A percentile compares a stretch with the other conserved stretches of the same genome.
phyloP scores from a whole-genome alignment of 2,797 vertebrate species.

The Characodon lateralis region DNA sequence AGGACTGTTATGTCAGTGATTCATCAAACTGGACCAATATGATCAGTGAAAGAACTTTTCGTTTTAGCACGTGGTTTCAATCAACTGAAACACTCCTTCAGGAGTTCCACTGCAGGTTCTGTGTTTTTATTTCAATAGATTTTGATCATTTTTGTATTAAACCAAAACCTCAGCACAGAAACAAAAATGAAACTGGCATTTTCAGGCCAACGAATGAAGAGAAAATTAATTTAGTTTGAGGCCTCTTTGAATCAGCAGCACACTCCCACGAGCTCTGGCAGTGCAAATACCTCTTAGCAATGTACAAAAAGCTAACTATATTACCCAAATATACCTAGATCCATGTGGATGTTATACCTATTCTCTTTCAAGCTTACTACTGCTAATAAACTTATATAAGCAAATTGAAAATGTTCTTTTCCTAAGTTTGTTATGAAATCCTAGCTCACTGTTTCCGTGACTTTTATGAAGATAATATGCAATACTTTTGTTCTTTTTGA shows the following conservation, averaged over 20 bases:
- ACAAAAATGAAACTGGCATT: not conserved
- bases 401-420: not conserved
- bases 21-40: not conserved
- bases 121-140: not conserved
- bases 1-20: not conserved
- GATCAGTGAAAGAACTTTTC: not conserved
- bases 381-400: not conserved
- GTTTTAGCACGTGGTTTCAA: not conserved
- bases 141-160: not conserved
- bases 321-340: not conserved
- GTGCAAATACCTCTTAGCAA: conserved; percentile 3
- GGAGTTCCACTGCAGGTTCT: not conserved
- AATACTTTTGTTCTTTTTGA: not conserved
- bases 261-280: not conserved
- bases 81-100: not conserved
- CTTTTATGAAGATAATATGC: not conserved
- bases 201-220: conserved; percentile 1
- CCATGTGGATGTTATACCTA: not conserved
- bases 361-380: not conserved
- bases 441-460: not conserved
- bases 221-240: conserved; percentile 3
- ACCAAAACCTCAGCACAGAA: not conserved
- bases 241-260: not conserved
- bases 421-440: not conserved
- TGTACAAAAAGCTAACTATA: conserved; percentile 6